Evolutionary conservation across 2,113 vertebrate genomes (phyloP).

Genomic region (Neofelis nebulosa): DNA sequence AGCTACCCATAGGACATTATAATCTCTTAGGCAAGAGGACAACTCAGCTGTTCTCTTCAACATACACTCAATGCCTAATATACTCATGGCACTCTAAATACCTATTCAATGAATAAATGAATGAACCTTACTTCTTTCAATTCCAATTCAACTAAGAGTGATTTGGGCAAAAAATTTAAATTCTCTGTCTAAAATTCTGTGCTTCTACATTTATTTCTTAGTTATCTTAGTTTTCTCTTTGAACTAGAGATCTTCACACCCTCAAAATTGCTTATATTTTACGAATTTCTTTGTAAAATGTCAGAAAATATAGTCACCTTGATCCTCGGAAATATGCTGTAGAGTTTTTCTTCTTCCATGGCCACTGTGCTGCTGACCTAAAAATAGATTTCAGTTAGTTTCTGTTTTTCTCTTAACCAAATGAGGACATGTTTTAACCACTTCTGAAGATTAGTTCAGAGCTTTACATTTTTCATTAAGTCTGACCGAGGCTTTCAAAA

Average conservation of each 20-base stretch:
- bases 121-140: not conserved
- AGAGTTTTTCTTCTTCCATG: slow-evolving; percentile 94
- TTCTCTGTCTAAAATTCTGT: slow-evolving; percentile 35
- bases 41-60: not conserved
- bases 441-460: slow-evolving; percentile 21
- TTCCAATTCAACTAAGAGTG: not conserved
- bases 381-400: slow-evolving; percentile 71
- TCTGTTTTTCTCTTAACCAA: not conserved
- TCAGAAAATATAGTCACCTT: slow-evolving; percentile 85
- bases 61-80: not conserved
- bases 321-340: slow-evolving; percentile 98
- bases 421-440: not conserved
- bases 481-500: not conserved
- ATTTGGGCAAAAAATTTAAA: not conserved
- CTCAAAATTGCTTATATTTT: slow-evolving; percentile 10
- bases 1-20: not conserved
- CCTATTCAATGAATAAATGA: not conserved
- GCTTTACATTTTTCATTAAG: slow-evolving; percentile 37
- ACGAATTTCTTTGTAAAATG: not conserved
- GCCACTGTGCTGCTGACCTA: slow-evolving; percentile 95
- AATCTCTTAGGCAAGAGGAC: not conserved
- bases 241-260: not conserved
- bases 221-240: slow-evolving; percentile 4
- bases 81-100: not conserved
- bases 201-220: slow-evolving; percentile 2